Evolutionary conservation across 2,888 invertebrate species (phyloP).

Genomic region (Liopterus haemorrhoidalis): DNA sequence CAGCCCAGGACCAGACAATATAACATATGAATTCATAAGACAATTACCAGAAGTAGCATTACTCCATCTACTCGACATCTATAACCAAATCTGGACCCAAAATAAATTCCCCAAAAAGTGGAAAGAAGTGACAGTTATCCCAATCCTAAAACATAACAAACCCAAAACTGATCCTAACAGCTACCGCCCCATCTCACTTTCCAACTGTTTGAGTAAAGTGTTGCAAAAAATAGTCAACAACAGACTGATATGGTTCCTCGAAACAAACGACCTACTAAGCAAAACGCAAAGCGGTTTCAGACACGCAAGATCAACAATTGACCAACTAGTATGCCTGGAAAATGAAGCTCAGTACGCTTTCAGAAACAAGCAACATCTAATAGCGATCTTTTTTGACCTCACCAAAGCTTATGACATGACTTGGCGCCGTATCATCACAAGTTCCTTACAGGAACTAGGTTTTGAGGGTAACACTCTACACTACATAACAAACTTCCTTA

Average conservation of each 20-base stretch:
- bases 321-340: slow-evolving; percentile 22
- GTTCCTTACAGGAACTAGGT: slow-evolving; percentile 14
- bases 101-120: not conserved
- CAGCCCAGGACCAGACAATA: not conserved
- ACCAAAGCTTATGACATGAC: slow-evolving; percentile 27
- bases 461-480: too few species aligned
- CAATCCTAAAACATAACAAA: too few species aligned
- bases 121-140: too few species aligned
- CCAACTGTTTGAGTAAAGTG: too few species aligned
- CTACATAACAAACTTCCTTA: too few species aligned
- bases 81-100: not conserved
- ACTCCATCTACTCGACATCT: not conserved
- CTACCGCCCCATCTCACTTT: too few species aligned
- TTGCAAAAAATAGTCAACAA: too few species aligned
- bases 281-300: slow-evolving; percentile 23
- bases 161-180: too few species aligned
- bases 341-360: slow-evolving; percentile 19
- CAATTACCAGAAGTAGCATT: not conserved
- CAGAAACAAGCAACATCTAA: slow-evolving; percentile 20
- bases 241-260: too few species aligned
- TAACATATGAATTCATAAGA: not conserved
- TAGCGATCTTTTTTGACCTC: slow-evolving; percentile 22
- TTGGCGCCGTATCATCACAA: slow-evolving; percentile 22
- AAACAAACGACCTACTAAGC: too few species aligned
- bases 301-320: slow-evolving; percentile 15